Base-by-base conservation (phyloP, 2,888 invertebrate genomes). In the Xanthorhoe designata region DNA sequence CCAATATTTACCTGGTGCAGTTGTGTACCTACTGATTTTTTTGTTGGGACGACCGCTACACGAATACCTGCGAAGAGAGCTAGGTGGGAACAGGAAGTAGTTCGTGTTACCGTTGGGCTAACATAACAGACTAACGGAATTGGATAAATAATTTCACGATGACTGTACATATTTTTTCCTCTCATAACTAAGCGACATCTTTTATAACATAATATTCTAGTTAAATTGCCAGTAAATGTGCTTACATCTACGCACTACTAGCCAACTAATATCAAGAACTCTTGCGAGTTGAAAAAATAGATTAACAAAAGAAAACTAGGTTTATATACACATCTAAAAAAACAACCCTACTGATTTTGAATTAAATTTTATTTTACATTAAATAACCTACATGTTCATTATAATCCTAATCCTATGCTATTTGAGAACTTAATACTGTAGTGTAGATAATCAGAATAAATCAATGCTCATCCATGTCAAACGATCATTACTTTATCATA, bases 401-500 rank as follows among this genome's bases (percentile, higher is more conserved):
- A 65, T 73, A 83, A 80, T 74, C 81, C 79, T 89, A 90, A 80
- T 69, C 89, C 88, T 91, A 90, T 72, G 76, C 85, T 90, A 91
- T 88, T 89, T 91, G 87, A 90, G 87, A 91, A 91, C 89, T 91
- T 91, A 93, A 92, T 92, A 93, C 92, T 92, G 92, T 87, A 84
- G 86, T 92, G 92, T 87, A 84, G 86, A 85, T 88, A 66, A 50
- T 68, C 42, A 71, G 66, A 85, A 86, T 82, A 84, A 86, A 81
- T 85, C 79, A 84, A 87, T 85, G 86, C 87, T 83, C 69, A 80
- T 72, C 79, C 81, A 83, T 85, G 83, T 86, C 84, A 86, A 83
- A 80, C 87, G 77, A 52, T 69, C 58, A n/a, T 58, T 51, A 51
- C 51, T 59, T 62, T 55, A 64, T 54, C 29, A 53, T 68, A 38